Percentiles rank a stretch among this genome's conserved stretches.
Evolutionary conservation across 1,140 invertebrate genomes (phyloP).

Genomic region (Ctenoplectra terminalis): DNA sequence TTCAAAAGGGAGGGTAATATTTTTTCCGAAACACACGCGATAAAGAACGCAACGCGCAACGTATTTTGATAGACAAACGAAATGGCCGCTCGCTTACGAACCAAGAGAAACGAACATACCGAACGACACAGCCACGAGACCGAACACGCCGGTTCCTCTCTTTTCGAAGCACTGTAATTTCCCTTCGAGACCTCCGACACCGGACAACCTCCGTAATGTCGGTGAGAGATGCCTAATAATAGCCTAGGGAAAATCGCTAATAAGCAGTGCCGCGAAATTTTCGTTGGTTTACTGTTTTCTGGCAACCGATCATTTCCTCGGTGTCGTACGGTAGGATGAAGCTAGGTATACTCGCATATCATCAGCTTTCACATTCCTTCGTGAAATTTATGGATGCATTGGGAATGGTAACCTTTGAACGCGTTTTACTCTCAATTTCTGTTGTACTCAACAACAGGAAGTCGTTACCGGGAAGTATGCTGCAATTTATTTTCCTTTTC

Average conservation of each 20-base stretch:
- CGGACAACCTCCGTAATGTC: neutral
- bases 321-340: neutral
- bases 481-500: too few relatives aligned
- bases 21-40: too few relatives aligned
- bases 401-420: neutral
- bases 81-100: too few relatives aligned
- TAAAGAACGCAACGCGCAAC: too few relatives aligned
- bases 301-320: conserved; percentile 1
- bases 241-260: conserved; percentile 13
- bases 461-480: too few relatives aligned
- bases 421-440: too few relatives aligned
- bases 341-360: neutral
- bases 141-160: neutral
- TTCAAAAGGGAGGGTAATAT: too few relatives aligned
- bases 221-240: neutral
- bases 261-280: conserved; percentile 16
- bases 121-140: neutral
- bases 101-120: too few relatives aligned
- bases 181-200: neutral
- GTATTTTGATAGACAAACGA: too few relatives aligned
- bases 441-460: too few relatives aligned
- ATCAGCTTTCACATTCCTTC: neutral
- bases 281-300: conserved; percentile 20
- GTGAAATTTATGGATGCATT: neutral
- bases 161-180: conserved; percentile 15